A percentile compares a stretch with the other conserved stretches of the same genome.
phyloP scores from a whole-genome alignment of 1,140 invertebrate species.

The Bursaphelenchus mucronatus region DNA sequence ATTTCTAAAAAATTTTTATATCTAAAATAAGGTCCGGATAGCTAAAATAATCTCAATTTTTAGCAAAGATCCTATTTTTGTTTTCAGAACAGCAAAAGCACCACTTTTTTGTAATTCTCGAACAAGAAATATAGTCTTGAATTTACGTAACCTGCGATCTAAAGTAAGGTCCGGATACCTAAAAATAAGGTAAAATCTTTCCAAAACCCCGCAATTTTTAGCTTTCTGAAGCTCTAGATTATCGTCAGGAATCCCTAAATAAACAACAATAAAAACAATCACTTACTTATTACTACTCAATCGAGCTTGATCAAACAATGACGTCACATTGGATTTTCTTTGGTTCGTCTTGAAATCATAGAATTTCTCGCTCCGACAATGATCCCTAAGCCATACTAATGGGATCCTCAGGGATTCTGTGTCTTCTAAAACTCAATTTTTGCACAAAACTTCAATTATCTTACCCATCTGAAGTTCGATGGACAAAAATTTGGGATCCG shows the following conservation, averaged over 20 bases:
- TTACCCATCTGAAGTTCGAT: slow-evolving; percentile 16
- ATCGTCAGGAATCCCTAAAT: too few species aligned
- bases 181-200: not conserved
- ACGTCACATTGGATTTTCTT: slow-evolving; percentile 31
- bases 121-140: too few species aligned
- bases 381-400: slow-evolving; percentile 55
- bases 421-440: slow-evolving; percentile 5
- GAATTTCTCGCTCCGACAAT: slow-evolving; percentile 35
- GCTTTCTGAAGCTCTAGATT: too few species aligned
- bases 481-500: slow-evolving; percentile 3
- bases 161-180: too few species aligned
- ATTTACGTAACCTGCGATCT: too few species aligned
- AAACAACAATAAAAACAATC: not conserved
- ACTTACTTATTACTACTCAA: slow-evolving; percentile 24
- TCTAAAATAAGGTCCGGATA: too few species aligned
- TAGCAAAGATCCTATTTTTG: too few species aligned
- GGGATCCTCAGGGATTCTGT: slow-evolving; percentile 31
- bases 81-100: too few species aligned
- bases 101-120: too few species aligned
- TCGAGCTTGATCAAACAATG: slow-evolving; percentile 37
- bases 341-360: slow-evolving; percentile 52
- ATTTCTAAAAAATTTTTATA: too few species aligned
- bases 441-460: not conserved
- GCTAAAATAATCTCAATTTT: too few species aligned
- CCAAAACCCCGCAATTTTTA: not conserved